Percentiles rank a stretch among this genome's conserved stretches.
Conservation (phyloP, 2,113 vertebrate genomes). For the Oryzias woworae region DNA sequence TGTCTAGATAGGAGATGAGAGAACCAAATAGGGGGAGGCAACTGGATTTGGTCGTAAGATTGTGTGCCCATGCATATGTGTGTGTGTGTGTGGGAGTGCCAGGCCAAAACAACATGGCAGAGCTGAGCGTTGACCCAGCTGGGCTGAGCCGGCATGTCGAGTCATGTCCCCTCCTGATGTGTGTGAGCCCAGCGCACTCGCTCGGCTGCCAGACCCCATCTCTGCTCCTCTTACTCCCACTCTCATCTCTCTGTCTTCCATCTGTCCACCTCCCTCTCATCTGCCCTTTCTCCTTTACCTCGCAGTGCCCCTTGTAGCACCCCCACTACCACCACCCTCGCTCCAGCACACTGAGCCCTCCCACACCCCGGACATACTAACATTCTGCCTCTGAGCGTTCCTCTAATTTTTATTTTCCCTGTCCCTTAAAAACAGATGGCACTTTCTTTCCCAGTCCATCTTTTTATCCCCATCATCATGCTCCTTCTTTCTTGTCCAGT, state of each 20-base stretch:
- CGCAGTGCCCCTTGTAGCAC: conserved; percentile 42
- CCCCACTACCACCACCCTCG: conserved; percentile 27
- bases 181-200: conserved; percentile 66
- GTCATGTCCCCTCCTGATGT: conserved; percentile 78
- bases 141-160: conserved; percentile 73
- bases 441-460: conserved; percentile 62
- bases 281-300: conserved; percentile 57
- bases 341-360: conserved; percentile 1
- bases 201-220: conserved; percentile 63
- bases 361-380: conserved; percentile 3
- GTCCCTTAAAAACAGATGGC: conserved; percentile 74
- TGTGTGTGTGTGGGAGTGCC: conserved; percentile 31
- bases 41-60: conserved; percentile 60
- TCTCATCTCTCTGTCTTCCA: conserved; percentile 64
- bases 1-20: conserved; percentile 53
- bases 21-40: conserved; percentile 30
- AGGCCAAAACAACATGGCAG: conserved; percentile 74
- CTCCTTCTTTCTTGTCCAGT: conserved; percentile 25
- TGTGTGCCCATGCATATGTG: conserved; percentile 20
- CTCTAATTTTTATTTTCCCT: conserved; percentile 63
- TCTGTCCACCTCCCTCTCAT: conserved; percentile 61
- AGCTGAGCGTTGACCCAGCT: conserved; percentile 73
- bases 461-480: conserved; percentile 58
- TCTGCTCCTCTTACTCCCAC: conserved; percentile 34
- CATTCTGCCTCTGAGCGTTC: conserved; percentile 54